phyloP scores from a whole-genome alignment of 2,888 invertebrate species.

The Campoplex capitator region DNA sequence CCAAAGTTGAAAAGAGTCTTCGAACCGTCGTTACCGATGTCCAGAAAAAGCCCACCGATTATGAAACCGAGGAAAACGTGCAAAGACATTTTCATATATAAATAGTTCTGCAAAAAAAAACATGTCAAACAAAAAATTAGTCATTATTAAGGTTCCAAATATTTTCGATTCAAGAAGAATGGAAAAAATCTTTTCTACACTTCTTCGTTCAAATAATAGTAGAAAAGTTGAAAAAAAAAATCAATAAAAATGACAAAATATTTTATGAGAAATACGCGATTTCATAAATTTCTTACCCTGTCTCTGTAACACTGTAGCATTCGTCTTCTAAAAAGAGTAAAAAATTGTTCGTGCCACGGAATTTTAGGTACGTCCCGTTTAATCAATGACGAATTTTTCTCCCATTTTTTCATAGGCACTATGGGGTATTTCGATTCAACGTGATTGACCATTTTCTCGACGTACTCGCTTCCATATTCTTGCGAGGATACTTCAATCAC shows the following conservation, averaged over 20 bases:
- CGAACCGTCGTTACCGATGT: slow-evolving; percentile 92
- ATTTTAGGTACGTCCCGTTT: slow-evolving; percentile 87
- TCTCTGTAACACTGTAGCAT: slow-evolving; percentile 91
- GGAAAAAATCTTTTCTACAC: neutral
- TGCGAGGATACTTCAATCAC: slow-evolving; percentile 93
- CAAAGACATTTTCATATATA: slow-evolving; percentile 89
- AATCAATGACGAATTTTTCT: slow-evolving; percentile 79
- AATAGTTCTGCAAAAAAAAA: slow-evolving; percentile 87
- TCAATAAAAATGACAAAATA: too few relatives aligned
- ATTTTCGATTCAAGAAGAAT: neutral
- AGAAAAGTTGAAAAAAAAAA: too few relatives aligned
- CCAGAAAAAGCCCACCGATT: slow-evolving; percentile 89
- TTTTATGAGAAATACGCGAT: too few relatives aligned
- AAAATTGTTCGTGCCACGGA: slow-evolving; percentile 89
- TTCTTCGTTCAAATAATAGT: neutral
- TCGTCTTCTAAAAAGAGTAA: slow-evolving; percentile 89
- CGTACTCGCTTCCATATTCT: slow-evolving; percentile 90
- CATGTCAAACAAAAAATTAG: neutral
- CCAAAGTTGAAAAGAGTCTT: slow-evolving; percentile 94
- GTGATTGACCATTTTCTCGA: slow-evolving; percentile 89
- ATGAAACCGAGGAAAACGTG: slow-evolving; percentile 89
- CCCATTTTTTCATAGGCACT: slow-evolving; percentile 70
- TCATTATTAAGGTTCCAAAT: neutral
- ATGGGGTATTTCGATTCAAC: slow-evolving; percentile 86
- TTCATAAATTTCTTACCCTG: slow-evolving; percentile 85